Conservation (phyloP, 2,888 invertebrate species). For the Drosophila glabriapex region DNA sequence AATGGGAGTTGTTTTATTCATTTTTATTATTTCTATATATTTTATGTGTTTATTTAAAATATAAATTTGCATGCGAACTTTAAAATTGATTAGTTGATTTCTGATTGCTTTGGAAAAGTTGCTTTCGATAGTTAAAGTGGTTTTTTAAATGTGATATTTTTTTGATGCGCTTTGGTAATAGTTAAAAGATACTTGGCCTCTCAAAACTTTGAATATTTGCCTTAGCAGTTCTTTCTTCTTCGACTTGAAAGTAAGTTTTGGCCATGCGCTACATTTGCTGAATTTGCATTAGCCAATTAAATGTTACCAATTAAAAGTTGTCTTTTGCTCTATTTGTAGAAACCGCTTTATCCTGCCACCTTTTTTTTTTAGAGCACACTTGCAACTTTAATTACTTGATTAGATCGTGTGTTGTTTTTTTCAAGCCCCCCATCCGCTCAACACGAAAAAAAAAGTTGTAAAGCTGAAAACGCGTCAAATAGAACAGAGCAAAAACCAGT, state of each 20-base stretch:
- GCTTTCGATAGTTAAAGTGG: too few species aligned
- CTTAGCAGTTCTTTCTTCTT: background rate
- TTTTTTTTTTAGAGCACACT: conserved; percentile 21
- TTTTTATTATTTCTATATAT: conserved; percentile 3
- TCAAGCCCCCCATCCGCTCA: conserved; percentile 4
- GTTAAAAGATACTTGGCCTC: background rate
- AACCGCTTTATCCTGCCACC: conserved; percentile 19
- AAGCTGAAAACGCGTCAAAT: conserved; percentile 48
- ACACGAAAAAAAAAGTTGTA: background rate
- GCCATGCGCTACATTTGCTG: background rate
- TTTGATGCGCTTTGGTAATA: background rate
- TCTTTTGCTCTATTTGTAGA: conserved; percentile 16
- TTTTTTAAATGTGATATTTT: too few species aligned
- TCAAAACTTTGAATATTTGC: background rate
- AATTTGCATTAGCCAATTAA: conserved; percentile 8
- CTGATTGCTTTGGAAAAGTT: too few species aligned
- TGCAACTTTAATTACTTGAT: conserved; percentile 63
- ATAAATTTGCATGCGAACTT: background rate
- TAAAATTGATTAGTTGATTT: fast-evolving
- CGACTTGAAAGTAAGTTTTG: background rate
- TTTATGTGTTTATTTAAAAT: background rate
- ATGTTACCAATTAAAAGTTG: conserved; percentile 50
- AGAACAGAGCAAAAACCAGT: conserved; percentile 59
- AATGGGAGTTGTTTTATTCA: background rate
- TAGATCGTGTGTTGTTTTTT: conserved; percentile 38